Conservation (phyloP, 2,888 invertebrate genomes). For the Drosophila tripunctata region DNA sequence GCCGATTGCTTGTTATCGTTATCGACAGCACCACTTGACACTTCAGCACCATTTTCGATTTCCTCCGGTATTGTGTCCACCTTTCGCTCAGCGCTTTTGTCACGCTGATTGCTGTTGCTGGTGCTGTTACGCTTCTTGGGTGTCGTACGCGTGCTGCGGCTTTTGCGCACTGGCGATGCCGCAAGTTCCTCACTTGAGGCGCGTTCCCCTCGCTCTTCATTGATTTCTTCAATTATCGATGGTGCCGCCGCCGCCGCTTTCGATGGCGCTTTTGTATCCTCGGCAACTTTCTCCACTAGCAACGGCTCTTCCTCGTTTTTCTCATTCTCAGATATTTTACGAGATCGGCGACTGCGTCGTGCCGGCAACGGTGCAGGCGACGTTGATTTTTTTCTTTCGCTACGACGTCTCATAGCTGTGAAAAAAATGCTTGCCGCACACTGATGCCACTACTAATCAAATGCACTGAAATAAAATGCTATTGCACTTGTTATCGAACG, state of each 20-base stretch:
- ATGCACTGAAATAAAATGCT: constrained; percentile 42
- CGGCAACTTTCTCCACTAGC: constrained; percentile 47
- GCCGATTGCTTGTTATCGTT: constrained; percentile 43
- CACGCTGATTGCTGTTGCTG: constrained; percentile 49
- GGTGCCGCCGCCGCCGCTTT: too few species aligned
- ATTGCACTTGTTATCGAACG: constrained; percentile 32
- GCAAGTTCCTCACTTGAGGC: constrained; percentile 69
- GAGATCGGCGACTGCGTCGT: constrained; percentile 78
- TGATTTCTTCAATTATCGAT: constrained; percentile 53
- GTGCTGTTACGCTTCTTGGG: constrained; percentile 60
- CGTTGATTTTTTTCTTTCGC: constrained; percentile 87
- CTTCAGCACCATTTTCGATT: constrained; percentile 84
- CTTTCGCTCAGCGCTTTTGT: constrained; percentile 83
- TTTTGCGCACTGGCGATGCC: constrained; percentile 63
- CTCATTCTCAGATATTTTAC: constrained; percentile 70
- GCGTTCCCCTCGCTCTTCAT: constrained; percentile 49
- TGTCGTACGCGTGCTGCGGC: constrained; percentile 68
- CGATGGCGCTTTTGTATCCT: constrained; percentile 24
- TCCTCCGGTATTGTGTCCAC: constrained; percentile 85
- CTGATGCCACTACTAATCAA: constrained; percentile 29
- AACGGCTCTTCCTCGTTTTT: constrained; percentile 60
- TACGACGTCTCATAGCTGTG: constrained; percentile 89
- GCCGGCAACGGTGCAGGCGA: constrained; percentile 86
- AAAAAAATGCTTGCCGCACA: constrained; percentile 35
- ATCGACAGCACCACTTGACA: constrained; percentile 16